A percentile compares a stretch with the other conserved stretches of the same genome.
Evolutionary conservation across 2,113 vertebrate genomes (phyloP).

Genomic region (Canis aureus): DNA sequence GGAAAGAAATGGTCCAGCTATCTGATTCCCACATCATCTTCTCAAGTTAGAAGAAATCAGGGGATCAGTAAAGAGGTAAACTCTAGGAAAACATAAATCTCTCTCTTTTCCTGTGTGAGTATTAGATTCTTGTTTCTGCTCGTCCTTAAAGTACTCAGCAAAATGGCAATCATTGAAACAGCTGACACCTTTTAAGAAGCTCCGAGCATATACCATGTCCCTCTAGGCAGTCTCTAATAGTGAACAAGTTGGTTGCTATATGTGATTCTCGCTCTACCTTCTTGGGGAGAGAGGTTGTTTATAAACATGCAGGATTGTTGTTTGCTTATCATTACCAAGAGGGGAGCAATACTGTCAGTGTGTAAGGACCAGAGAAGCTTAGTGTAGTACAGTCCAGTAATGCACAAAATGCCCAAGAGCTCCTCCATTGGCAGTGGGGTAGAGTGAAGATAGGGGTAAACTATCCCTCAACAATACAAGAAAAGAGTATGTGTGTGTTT

Average conservation of each 20-base stretch:
- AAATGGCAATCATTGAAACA: not conserved
- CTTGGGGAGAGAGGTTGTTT: not conserved
- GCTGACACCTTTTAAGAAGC: not conserved
- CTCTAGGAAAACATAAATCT: not conserved
- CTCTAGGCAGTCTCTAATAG: not conserved
- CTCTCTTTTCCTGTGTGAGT: not conserved
- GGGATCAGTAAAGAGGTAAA: not conserved
- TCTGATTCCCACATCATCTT: not conserved
- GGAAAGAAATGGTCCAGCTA: not conserved
- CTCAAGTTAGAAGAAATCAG: not conserved
- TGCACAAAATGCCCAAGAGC: not conserved
- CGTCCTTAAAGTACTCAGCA: not conserved
- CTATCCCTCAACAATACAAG: not conserved
- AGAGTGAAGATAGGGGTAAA: not conserved
- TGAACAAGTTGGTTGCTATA: not conserved
- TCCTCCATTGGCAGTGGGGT: not conserved
- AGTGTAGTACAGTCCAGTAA: not conserved
- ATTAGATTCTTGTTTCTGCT: not conserved
- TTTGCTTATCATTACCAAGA: not conserved
- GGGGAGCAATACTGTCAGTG: rapidly evolving
- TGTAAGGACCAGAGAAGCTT: not conserved
- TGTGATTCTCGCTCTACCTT: not conserved
- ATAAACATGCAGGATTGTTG: not conserved
- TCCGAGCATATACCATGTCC: not conserved
- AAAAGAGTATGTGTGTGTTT: not conserved